phyloP scores from a whole-genome alignment of 2,797 vertebrate genomes.

The Amblyopsis hoosieri region DNA sequence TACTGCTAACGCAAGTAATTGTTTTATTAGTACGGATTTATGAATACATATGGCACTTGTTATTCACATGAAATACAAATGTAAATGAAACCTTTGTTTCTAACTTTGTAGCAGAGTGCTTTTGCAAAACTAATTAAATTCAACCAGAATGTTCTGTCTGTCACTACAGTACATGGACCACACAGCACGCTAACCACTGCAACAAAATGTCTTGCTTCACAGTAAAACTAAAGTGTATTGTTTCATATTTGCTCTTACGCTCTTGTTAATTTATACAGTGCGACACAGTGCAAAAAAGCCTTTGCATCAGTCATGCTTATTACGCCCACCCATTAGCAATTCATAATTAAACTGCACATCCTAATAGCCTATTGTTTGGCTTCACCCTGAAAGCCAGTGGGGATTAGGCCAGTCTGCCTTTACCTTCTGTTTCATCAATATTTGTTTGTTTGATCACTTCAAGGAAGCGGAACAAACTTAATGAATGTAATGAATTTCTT shows the following conservation, averaged over 20 bases:
- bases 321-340: conserved; percentile 51
- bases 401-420: background rate
- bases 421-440: conserved; percentile 31
- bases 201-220: conserved; percentile 30
- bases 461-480: background rate
- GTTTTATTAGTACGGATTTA: background rate
- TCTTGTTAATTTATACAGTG: conserved; percentile 47
- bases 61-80: too few relatives aligned
- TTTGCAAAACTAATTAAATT: background rate
- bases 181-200: conserved; percentile 37
- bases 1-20: background rate
- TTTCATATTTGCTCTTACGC: conserved; percentile 44
- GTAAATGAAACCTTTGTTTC: background rate
- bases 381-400: conserved; percentile 17
- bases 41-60: too few relatives aligned
- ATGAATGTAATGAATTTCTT: conserved; percentile 13
- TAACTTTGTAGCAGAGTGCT: background rate
- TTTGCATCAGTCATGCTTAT: conserved; percentile 46
- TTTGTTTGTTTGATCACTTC: conserved; percentile 24
- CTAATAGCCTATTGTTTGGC: conserved; percentile 52
- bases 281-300: conserved; percentile 43
- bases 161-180: conserved; percentile 9
- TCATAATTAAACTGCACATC: conserved; percentile 65
- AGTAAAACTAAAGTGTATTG: conserved; percentile 45
- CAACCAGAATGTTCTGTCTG: background rate